Conservation (phyloP, 2,888 invertebrate species). For the Dicyrtomina minuta region DNA sequence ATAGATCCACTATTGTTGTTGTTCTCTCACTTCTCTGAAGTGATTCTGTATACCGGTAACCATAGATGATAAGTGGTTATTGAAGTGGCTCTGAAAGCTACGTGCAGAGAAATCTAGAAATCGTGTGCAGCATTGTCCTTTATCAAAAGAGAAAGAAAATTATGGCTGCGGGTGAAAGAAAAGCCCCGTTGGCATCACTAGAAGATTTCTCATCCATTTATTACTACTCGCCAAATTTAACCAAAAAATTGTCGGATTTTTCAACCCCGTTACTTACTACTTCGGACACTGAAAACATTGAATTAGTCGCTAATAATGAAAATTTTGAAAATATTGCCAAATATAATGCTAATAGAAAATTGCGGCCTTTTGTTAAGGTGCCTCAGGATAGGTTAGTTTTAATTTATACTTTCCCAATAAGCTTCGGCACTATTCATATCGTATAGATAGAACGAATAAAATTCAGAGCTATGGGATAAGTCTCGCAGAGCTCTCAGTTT, state of each 20-base stretch:
- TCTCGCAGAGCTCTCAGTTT: too few species aligned
- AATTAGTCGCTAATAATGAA: conserved; percentile 49
- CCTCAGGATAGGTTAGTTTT: conserved; percentile 50
- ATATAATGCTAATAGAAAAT: conserved; percentile 51
- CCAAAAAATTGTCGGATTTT: conserved; percentile 49
- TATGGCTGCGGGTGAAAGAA: conserved; percentile 31
- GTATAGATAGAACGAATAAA: too few species aligned
- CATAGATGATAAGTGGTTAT: too few species aligned
- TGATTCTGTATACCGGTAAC: too few species aligned
- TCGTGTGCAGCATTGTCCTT: too few species aligned
- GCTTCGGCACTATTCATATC: too few species aligned
- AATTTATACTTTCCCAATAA: neutral
- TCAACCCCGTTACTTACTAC: conserved; percentile 48
- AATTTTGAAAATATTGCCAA: conserved; percentile 53
- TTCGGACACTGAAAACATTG: conserved; percentile 41
- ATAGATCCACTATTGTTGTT: too few species aligned
- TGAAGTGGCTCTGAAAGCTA: too few species aligned
- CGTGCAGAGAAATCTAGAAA: too few species aligned
- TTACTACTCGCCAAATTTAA: conserved; percentile 49
- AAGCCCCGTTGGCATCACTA: conserved; percentile 55
- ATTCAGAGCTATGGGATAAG: too few species aligned
- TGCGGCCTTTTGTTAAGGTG: conserved; percentile 52
- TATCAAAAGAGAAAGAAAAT: conserved; percentile 19
- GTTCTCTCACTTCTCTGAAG: too few species aligned
- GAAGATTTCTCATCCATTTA: conserved; percentile 54